Evolutionary conservation across 1,140 invertebrate species (phyloP).

Genomic region (Sycophaga agraensis): DNA sequence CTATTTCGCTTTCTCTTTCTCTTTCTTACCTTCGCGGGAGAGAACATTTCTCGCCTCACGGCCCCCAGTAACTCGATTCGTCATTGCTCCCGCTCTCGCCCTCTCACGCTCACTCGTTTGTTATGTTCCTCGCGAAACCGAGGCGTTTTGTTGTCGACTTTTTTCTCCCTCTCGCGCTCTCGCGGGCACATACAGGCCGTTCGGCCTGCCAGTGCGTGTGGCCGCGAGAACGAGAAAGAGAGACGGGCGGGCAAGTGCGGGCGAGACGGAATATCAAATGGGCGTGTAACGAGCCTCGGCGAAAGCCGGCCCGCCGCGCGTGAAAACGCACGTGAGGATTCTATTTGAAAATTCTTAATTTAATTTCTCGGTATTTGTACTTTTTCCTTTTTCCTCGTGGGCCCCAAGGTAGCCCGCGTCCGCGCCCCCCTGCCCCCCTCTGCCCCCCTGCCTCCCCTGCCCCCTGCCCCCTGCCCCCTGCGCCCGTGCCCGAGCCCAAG

Average conservation of each 20-base stretch:
- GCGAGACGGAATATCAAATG: constrained; percentile 2
- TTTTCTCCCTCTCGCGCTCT: neutral
- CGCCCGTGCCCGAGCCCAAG: too few relatives aligned
- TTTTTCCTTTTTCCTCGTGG: neutral
- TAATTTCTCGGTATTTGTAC: neutral
- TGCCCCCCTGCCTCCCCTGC: too few relatives aligned
- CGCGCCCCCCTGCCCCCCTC: too few relatives aligned
- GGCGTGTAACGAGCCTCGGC: constrained; percentile 3
- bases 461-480: too few relatives aligned
- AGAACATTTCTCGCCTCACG: neutral
- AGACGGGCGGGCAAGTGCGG: neutral
- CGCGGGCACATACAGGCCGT: too few relatives aligned
- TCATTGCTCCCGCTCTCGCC: constrained; percentile 8
- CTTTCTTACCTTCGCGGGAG: neutral
- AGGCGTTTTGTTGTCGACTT: constrained; percentile 3
- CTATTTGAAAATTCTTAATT: neutral
- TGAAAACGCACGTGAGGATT: neutral
- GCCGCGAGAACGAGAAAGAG: neutral
- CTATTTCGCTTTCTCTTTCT: constrained; percentile 2
- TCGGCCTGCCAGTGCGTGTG: too few relatives aligned
- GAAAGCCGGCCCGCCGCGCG: neutral
- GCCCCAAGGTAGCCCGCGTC: too few relatives aligned
- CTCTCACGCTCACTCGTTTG: too few relatives aligned
- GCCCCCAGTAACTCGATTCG: constrained; percentile 12
- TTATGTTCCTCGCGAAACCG: constrained; percentile 6